Base-by-base conservation (phyloP, 2,888 invertebrate species). In the Xanthostigma xanthostigma region DNA sequence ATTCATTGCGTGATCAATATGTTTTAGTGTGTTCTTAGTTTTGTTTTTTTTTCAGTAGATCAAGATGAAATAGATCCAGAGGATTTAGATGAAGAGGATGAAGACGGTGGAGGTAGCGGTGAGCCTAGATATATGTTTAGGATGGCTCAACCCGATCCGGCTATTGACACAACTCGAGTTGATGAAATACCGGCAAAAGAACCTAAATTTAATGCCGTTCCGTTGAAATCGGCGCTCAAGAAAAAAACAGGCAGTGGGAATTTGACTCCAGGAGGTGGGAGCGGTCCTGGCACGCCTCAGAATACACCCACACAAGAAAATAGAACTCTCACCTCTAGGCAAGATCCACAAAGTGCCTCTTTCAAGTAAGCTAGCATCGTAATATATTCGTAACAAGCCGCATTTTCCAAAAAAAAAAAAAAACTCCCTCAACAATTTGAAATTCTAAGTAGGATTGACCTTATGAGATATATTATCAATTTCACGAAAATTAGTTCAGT, bases 141-240 rank as follows among this genome's bases (percentile, higher is more conserved):
- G 58, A 71, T 68, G 66, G 71, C 71, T 56, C 79, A 75, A 58
- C 77, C 78, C 39, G 78, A 80, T 63, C 80, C 80, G 35, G 68
- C 72, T 56, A 81, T 82, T 58, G 90, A 91, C 68, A 89, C 88
- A 50, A 81, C 81, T 49, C 78, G 88, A 55, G 82, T 92, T 53
- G 91, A 92, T 67, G 90, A 91, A 71, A 90, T 92, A 60, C 91
- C 90, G 57, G 90, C 92, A 50, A 90, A 91, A 70, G 91, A 92
- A 73, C 92, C 91, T 40, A 82, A 84, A 62, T 85, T 89, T 69
- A 85, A 89, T 70, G 91, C 91, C 56, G 81, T 90, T 74, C 92
- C 92, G 55, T 78, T 91, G 52, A 93, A 93, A 68, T 91, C 91
- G 46, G 93, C 92, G 55, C 74, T 93, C 57, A 93, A 93, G 74